Conservation (phyloP, 2,113 vertebrate genomes). For the Taurulus bubalis region DNA sequence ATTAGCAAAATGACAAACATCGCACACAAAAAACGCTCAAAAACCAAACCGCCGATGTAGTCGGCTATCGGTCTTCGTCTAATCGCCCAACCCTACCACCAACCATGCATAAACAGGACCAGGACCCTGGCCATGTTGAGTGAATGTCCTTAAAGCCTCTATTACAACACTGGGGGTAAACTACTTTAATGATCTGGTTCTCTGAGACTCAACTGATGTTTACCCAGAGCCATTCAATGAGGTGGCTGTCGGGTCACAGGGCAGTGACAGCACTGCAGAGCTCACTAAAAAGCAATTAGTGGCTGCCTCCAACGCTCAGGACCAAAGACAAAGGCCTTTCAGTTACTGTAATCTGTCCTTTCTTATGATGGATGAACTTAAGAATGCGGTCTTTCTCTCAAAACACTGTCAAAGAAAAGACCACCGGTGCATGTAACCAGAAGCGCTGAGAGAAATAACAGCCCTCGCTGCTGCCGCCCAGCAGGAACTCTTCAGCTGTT, state of each 20-base stretch:
- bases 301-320: background rate
- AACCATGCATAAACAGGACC: background rate
- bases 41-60: too few species aligned
- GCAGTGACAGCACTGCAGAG: background rate
- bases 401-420: background rate
- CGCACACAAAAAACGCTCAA: too few species aligned
- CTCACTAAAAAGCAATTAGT: background rate
- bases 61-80: background rate
- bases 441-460: background rate
- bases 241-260: background rate
- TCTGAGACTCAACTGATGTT: background rate
- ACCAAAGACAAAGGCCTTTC: background rate
- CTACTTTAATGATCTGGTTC: background rate
- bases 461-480: background rate
- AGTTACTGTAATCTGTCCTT: background rate
- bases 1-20: too few species aligned
- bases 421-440: background rate
- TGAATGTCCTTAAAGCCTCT: background rate
- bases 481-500: background rate
- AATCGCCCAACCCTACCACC: background rate
- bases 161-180: background rate
- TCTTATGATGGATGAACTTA: background rate
- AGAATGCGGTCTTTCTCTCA: constrained; percentile 4
- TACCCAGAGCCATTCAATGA: background rate
- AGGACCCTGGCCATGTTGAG: background rate